Base-by-base conservation (phyloP, 1,140 invertebrate species). In the Idris sp. region DNA sequence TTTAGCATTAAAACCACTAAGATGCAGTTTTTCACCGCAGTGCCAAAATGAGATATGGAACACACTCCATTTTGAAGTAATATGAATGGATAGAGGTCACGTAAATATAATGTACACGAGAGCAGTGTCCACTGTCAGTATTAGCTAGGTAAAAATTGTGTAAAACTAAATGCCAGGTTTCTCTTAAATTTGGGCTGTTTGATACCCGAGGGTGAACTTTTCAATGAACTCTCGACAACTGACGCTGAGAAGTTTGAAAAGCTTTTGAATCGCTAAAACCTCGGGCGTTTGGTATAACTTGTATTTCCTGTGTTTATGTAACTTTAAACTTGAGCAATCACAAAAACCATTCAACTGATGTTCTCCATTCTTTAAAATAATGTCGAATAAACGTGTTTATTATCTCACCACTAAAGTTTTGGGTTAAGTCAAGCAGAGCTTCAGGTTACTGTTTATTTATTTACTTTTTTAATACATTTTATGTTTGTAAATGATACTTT, bases 41-140 rank as follows among this genome's bases (percentile, higher is more conserved):
- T 44, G 19, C 10, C 13, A 25, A 58, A 58, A 58, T 58, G 40
- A 58, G 41, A 41, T 36, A 31, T 15, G n/a, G 30, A 58, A 46
- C 15, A 19, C 13, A 16, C 30, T 9, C 40, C 6, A 14, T 13
- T 56, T 38, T 69, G 72, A 36, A 15, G 26, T 22, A 28, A 38
- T 54, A 69, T 79, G 79, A 80, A 81, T 80, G 75, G 51, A 81
- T 79, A 69, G 80, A 46, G 80, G 80, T 81, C 80, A 79, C 59
- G 22, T 22, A 26, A 48, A 65, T 65, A 65, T 65, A 68, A 78
- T 81, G 67, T 41, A 76, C 56, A 8, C n/a, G 58, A 36, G 43
- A 18, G 33, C 14, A 49, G 59, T 69, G 73, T 76, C 75, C 73
- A 44, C 48, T 36, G 44, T 59, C 48, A 49, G 36, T 33, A 13